Percentiles rank a stretch among this genome's conserved stretches.
These are phyloP conservation scores for Anas bernieri DNA, from an alignment of 2,797 vertebrate species.

Conservation along the genomic window DNA sequence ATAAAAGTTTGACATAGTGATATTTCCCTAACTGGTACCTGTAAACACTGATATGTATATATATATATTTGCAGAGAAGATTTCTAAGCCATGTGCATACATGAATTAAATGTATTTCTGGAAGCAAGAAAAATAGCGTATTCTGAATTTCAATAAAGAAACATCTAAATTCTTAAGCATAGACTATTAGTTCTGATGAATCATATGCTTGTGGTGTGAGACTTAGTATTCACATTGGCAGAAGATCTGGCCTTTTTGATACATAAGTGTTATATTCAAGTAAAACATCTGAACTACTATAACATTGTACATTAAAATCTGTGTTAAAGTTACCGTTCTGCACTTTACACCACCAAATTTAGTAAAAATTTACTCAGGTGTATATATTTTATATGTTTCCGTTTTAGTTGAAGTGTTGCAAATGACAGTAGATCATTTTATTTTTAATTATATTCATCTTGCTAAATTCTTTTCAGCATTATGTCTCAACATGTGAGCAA, in stretches of 20 bases:
- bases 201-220: too few species aligned
- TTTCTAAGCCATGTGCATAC: neutral
- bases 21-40: neutral
- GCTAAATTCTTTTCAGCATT: neutral
- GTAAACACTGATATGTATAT: neutral
- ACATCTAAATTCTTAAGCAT: neutral
- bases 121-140: neutral
- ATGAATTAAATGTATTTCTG: neutral
- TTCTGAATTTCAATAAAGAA: neutral
- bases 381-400: neutral
- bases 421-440: neutral
- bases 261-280: neutral
- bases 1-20: neutral
- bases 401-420: neutral
- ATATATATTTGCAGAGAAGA: neutral
- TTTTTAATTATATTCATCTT: neutral
- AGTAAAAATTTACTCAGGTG: neutral
- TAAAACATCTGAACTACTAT: neutral
- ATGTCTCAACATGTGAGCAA: neutral
- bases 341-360: neutral
- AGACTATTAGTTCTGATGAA: neutral
- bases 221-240: neutral
- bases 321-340: neutral
- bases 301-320: neutral
- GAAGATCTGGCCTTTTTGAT: neutral